These are phyloP conservation scores for Conchocele bisecta DNA, from an alignment of 2,888 invertebrate genomes.

Conservation along the genomic window DNA sequence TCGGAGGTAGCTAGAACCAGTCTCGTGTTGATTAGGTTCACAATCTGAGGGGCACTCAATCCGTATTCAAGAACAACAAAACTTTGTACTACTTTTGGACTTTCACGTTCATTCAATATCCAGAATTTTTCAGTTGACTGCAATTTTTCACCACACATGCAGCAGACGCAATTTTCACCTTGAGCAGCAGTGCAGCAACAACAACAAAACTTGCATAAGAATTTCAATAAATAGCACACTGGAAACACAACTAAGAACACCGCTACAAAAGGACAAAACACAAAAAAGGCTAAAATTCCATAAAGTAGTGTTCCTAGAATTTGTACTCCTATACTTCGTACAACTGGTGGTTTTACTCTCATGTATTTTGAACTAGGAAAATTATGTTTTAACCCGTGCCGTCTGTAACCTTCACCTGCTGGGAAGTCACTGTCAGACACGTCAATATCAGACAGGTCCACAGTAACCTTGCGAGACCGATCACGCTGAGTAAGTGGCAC, in stretches of 20 bases:
- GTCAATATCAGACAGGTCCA: slow-evolving; percentile 9
- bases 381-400: slow-evolving; percentile 64
- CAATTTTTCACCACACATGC: slow-evolving; percentile 79
- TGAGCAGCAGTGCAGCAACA: slow-evolving; percentile 62
- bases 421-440: slow-evolving; percentile 46
- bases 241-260: slow-evolving; percentile 82
- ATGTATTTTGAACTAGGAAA: slow-evolving; percentile 82
- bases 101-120: slow-evolving; percentile 79
- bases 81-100: slow-evolving; percentile 83
- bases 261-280: slow-evolving; percentile 83
- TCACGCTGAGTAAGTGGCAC: not conserved
- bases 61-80: slow-evolving; percentile 84
- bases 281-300: slow-evolving; percentile 80
- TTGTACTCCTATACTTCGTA: slow-evolving; percentile 79
- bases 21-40: slow-evolving; percentile 83
- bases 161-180: slow-evolving; percentile 69
- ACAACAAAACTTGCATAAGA: slow-evolving; percentile 76
- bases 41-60: slow-evolving; percentile 83
- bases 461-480: not conserved
- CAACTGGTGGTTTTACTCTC: slow-evolving; percentile 82
- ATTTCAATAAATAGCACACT: slow-evolving; percentile 76
- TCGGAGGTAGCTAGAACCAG: slow-evolving; percentile 82
- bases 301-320: slow-evolving; percentile 74
- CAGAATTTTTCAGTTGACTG: slow-evolving; percentile 83
- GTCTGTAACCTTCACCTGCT: slow-evolving; percentile 62